A percentile compares a stretch with the other conserved stretches of the same genome.
phyloP scores from a whole-genome alignment of 2,113 vertebrate species.

The Trichomycterus rosablanca region DNA sequence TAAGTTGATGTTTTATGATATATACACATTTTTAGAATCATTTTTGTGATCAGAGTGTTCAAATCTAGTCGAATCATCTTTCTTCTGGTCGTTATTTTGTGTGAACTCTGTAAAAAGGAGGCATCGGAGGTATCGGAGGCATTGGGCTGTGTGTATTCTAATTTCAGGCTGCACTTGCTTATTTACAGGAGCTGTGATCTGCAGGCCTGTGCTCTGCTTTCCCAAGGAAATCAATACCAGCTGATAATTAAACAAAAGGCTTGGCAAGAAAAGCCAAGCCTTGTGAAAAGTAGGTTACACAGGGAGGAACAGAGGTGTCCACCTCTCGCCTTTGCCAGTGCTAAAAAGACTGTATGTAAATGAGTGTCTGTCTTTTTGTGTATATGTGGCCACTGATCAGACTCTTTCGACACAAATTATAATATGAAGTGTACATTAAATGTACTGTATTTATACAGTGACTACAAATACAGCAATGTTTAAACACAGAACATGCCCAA shows the following conservation, averaged over 20 bases:
- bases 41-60: no score
- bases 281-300: constrained; percentile 71
- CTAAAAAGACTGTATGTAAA: constrained; percentile 18
- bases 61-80: constrained; percentile 60
- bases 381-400: background rate
- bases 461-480: no score
- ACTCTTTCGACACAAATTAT: background rate
- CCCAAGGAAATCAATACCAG: constrained; percentile 77
- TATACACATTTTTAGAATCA: no score
- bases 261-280: constrained; percentile 56
- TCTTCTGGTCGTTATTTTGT: constrained; percentile 51
- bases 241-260: constrained; percentile 80
- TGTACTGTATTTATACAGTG: no score
- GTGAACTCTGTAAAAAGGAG: no score
- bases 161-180: constrained; percentile 64
- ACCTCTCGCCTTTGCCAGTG: constrained; percentile 40
- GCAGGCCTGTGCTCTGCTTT: constrained; percentile 67
- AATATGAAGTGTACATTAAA: no score
- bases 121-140: no score
- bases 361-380: background rate
- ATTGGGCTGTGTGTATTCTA: constrained; percentile 61
- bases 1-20: no score
- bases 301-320: constrained; percentile 67
- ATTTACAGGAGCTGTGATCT: constrained; percentile 63
- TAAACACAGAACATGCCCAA: no score